Percentiles rank a stretch among this genome's conserved stretches.
phyloP scores from a whole-genome alignment of 1,140 invertebrate genomes.

The Drosophila equinoxialis region DNA sequence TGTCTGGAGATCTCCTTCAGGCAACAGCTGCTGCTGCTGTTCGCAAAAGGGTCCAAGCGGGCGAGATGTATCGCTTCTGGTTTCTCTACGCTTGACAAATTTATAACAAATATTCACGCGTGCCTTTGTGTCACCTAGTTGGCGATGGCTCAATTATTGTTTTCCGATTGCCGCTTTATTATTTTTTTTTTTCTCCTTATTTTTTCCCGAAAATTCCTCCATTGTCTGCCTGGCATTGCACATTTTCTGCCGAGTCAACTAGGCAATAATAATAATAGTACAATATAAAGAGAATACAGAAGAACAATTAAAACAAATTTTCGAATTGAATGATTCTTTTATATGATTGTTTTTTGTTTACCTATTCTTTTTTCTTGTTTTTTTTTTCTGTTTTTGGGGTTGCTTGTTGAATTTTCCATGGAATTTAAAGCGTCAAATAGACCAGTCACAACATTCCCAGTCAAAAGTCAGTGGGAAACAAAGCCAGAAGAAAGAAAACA shows the following conservation, averaged over 20 bases:
- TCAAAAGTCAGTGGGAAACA: slow-evolving; percentile 28
- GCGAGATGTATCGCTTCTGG: slow-evolving; percentile 1
- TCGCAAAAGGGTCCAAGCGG: not conserved
- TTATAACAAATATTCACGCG: slow-evolving; percentile 81
- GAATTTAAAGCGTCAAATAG: slow-evolving; percentile 79
- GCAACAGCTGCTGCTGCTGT: slow-evolving; percentile 38
- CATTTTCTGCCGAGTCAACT: slow-evolving; percentile 67
- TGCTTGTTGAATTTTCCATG: slow-evolving; percentile 51
- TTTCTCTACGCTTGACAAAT: slow-evolving; percentile 63
- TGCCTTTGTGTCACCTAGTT: slow-evolving; percentile 74
- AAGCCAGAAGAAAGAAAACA: slow-evolving; percentile 34
- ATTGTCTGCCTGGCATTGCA: slow-evolving; percentile 48
- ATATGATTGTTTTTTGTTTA: slow-evolving; percentile 40
- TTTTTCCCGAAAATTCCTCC: slow-evolving; percentile 57
- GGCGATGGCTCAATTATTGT: slow-evolving; percentile 74
- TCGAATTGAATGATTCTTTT: slow-evolving; percentile 54
- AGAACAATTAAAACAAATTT: slow-evolving; percentile 76
- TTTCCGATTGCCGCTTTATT: slow-evolving; percentile 66
- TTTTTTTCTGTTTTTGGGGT: slow-evolving; percentile 8
- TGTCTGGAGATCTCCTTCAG: slow-evolving; percentile 40
- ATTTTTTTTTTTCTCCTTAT: slow-evolving; percentile 29
- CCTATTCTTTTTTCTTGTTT: slow-evolving; percentile 21
- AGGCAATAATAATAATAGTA: slow-evolving; percentile 40
- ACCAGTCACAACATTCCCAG: slow-evolving; percentile 69
- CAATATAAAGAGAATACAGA: slow-evolving; percentile 54